Conservation (phyloP, 2,888 invertebrate species). For the Actias luna region DNA sequence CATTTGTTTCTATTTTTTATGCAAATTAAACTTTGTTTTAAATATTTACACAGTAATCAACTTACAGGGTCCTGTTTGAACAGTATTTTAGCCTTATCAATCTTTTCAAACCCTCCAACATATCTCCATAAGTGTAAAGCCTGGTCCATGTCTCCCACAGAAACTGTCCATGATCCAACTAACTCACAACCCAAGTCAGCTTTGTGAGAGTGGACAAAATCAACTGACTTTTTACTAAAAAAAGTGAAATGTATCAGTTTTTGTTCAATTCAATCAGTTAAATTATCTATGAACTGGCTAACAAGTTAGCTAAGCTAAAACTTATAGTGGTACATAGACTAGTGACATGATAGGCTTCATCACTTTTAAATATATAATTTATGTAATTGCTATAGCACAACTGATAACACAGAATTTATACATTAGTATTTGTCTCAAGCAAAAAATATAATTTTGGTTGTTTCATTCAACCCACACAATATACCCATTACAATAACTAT, state of each 20-base stretch:
- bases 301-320: background rate
- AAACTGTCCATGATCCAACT: conserved; percentile 97
- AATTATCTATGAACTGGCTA: too few species aligned
- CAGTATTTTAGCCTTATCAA: conserved; percentile 88
- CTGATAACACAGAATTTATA: background rate
- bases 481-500: background rate
- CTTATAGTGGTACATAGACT: background rate
- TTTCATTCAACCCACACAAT: too few species aligned
- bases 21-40: too few species aligned
- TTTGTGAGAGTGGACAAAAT: conserved; percentile 88
- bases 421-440: too few species aligned
- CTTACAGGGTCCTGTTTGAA: conserved; percentile 86
- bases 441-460: too few species aligned
- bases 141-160: conserved; percentile 98
- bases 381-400: background rate
- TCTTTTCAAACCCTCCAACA: conserved; percentile 94
- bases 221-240: conserved; percentile 88
- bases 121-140: conserved; percentile 98
- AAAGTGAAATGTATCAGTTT: conserved; percentile 25
- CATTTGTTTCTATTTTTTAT: too few species aligned
- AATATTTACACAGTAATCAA: conserved; percentile 15
- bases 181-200: conserved; percentile 90
- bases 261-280: background rate
- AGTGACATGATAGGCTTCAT: background rate
- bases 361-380: background rate